Evolutionary conservation across 2,113 vertebrate genomes (phyloP).

Genomic region (Varanus salvator): DNA sequence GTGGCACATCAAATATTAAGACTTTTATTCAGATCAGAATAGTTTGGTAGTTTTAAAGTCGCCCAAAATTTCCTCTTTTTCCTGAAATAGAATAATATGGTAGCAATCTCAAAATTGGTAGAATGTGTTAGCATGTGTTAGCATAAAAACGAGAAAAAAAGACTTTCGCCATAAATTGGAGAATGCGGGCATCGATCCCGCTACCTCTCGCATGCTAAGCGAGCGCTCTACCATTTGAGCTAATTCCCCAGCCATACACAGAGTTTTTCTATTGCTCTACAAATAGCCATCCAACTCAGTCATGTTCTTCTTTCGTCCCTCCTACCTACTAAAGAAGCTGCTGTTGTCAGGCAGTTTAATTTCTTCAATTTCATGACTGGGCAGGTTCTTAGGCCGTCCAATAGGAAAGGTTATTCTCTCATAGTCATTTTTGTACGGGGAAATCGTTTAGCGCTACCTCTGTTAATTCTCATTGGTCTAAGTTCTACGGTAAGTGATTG

Average conservation of each 20-base stretch:
- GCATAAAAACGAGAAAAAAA: no score
- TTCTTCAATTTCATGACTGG: background rate
- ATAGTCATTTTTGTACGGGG: rapidly evolving
- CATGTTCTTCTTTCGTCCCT: background rate
- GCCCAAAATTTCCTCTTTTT: no score
- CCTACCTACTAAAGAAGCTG: background rate
- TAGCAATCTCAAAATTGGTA: no score
- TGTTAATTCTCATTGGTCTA: constrained; percentile 31
- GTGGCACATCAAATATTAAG: no score
- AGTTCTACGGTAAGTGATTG: constrained; percentile 32
- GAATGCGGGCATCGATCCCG: constrained; percentile 43
- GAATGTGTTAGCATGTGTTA: no score
- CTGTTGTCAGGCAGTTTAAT: constrained; percentile 59
- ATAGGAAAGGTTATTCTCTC: background rate
- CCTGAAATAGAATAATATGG: no score
- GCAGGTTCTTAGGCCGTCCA: background rate
- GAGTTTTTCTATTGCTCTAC: rapidly evolving
- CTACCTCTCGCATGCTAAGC: constrained; percentile 46
- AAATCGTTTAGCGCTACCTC: rapidly evolving
- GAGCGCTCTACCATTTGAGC: constrained; percentile 45
- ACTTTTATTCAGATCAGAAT: no score
- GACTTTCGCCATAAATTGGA: background rate
- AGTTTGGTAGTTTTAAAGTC: no score
- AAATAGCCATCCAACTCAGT: rapidly evolving
- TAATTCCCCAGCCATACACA: rapidly evolving